Base-by-base conservation (phyloP, 1,140 invertebrate species). In the Neodiprion virginianus region DNA sequence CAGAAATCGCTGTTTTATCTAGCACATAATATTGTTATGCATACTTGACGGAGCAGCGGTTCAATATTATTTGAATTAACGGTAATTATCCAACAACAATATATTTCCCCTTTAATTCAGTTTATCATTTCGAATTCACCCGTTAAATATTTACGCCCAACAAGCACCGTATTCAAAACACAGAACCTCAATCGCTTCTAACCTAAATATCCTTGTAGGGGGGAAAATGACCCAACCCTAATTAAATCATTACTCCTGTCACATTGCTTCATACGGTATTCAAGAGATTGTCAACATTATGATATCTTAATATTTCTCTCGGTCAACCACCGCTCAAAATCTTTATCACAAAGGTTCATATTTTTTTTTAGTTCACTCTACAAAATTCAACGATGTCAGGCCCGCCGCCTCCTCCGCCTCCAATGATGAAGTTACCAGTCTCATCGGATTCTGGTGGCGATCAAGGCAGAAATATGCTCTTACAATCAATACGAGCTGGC, bases 401-500 rank as follows among this genome's bases (percentile, higher is more conserved):
- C 28, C 92, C 93, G 68, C 88, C 90, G n/a, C 92, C 89, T 78
- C 93, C 90, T 77, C 92, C 88, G 75, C 89, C 86, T 70, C 89
- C 87, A 74, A 90, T 85, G 77, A 90, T 87, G 76, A 88, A 83
- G 72, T 17, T 61, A 61, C 85, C 83, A 76, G 75, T 84, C 75
- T 79, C 86, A 74, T 85, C 88, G 71, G 85, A 87, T 12, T 83
- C 88, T 7, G 81, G 85, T n/a, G 88, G 86, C 9, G 90, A 91
- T 14, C 91, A 93, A 77, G 90, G 91, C 61, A 90, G 94, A 79
- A 90, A 90, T 74, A 89, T 92, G 14, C 86, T 98, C 70, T 88
- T 98, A 40, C 92, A 92, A 78, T 95, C 95, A 67, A 98, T 98
- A 80, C 92, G 95, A 78, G 91, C 93, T 85, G 96, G 96, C 68